Evolutionary conservation across 2,888 invertebrate genomes (phyloP).

Genomic region (Catotricha subobsoleta): DNA sequence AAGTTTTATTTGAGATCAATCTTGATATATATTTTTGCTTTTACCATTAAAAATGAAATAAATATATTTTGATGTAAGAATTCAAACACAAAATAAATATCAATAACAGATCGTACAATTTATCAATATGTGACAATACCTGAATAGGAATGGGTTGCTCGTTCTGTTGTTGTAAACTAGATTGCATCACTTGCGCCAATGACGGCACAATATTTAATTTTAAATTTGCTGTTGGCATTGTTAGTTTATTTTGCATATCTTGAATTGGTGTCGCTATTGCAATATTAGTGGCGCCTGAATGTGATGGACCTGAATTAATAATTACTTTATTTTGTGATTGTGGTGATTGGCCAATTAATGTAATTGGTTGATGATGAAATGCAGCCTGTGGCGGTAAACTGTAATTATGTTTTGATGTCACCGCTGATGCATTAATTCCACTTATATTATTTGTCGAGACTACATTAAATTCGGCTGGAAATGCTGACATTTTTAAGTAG

Average conservation of each 20-base stretch:
- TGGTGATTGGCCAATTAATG: conserved; percentile 6
- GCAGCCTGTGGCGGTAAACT: conserved; percentile 21
- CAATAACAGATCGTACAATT: too few relatives aligned
- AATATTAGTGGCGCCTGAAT: not conserved
- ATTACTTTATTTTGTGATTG: conserved; percentile 6
- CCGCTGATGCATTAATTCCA: conserved; percentile 14
- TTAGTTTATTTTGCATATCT: conserved; percentile 23
- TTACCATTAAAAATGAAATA: too few relatives aligned
- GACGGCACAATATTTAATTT: conserved; percentile 27
- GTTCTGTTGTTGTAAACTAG: too few relatives aligned
- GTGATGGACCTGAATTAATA: conserved; percentile 1
- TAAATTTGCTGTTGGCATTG: conserved; percentile 24
- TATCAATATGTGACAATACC: conserved; percentile 14
- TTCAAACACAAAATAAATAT: too few relatives aligned
- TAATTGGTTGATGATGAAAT: conserved; percentile 6
- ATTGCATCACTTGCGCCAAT: conserved; percentile 6
- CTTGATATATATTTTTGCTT: too few relatives aligned
- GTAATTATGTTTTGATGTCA: conserved; percentile 27
- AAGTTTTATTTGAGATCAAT: too few relatives aligned
- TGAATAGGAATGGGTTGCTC: too few relatives aligned
- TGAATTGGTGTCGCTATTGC: conserved; percentile 9
- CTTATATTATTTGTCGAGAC: conserved; percentile 4
- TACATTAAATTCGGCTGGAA: conserved; percentile 24
- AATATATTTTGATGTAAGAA: too few relatives aligned
- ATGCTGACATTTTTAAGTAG: conserved; percentile 25